Conservation (phyloP, 2,888 invertebrate species). For the Leucophenga montana region DNA sequence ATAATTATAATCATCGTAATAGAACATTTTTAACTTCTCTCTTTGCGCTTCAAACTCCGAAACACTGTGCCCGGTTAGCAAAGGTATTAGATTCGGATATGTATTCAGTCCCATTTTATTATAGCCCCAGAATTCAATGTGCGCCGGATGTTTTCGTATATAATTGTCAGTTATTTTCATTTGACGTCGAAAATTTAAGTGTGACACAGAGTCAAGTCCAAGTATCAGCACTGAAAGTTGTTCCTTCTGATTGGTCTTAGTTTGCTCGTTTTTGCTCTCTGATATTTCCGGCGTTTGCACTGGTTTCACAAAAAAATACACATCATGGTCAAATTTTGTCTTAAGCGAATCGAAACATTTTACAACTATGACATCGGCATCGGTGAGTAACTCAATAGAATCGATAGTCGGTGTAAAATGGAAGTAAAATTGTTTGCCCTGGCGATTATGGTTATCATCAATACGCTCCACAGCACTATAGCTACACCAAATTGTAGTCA, state of each 20-base stretch:
- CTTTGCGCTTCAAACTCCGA: slow-evolving; percentile 78
- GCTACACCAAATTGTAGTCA: not conserved
- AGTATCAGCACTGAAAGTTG: slow-evolving; percentile 81
- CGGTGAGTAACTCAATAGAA: not conserved
- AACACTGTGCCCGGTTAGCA: slow-evolving; percentile 81
- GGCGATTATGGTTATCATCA: not conserved
- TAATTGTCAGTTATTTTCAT: slow-evolving; percentile 81
- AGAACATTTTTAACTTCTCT: slow-evolving; percentile 79
- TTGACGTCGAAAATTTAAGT: slow-evolving; percentile 86
- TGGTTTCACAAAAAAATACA: slow-evolving; percentile 31
- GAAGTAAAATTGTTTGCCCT: not conserved
- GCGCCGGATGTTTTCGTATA: slow-evolving; percentile 71
- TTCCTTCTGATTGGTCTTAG: not conserved
- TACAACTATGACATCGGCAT: not conserved
- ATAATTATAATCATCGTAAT: slow-evolving; percentile 66
- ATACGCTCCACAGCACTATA: slow-evolving; percentile 6
- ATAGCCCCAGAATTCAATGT: slow-evolving; percentile 85
- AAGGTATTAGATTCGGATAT: slow-evolving; percentile 87
- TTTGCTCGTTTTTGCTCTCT: not conserved
- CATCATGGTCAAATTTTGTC: slow-evolving; percentile 30
- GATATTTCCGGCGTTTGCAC: no score
- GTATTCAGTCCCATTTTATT: slow-evolving; percentile 94
- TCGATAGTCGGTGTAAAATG: no score
- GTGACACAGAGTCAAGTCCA: slow-evolving; percentile 87
- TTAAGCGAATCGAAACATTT: not conserved